These are phyloP conservation scores for Eristalis tenax DNA, from an alignment of 2,888 invertebrate species.

Conservation along the genomic window DNA sequence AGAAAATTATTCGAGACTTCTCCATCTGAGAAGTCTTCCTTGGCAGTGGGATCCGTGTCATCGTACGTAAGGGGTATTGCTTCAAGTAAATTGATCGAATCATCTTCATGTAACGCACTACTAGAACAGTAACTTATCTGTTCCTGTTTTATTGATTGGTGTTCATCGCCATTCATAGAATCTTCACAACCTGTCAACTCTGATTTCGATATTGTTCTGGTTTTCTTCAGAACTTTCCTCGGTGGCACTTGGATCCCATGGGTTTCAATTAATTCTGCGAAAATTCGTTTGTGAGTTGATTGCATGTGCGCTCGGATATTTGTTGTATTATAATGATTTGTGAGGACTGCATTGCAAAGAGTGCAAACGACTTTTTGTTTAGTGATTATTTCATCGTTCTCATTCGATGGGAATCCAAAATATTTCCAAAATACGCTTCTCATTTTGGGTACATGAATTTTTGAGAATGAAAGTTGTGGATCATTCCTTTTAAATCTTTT, in stretches of 20 bases:
- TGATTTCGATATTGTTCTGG: not conserved
- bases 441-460: slow-evolving; percentile 80
- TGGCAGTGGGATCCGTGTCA: slow-evolving; percentile 73
- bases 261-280: slow-evolving; percentile 76
- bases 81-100: slow-evolving; percentile 37
- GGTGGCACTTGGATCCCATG: slow-evolving; percentile 78
- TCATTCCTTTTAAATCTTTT: slow-evolving; percentile 21
- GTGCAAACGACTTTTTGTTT: slow-evolving; percentile 80
- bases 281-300: slow-evolving; percentile 78
- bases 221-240: slow-evolving; percentile 73
- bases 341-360: slow-evolving; percentile 78
- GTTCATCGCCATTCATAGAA: slow-evolving; percentile 56
- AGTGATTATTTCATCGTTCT: slow-evolving; percentile 79
- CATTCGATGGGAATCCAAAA: slow-evolving; percentile 80
- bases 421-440: slow-evolving; percentile 80
- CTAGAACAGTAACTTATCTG: slow-evolving; percentile 67
- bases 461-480: slow-evolving; percentile 73
- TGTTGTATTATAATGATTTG: slow-evolving; percentile 80
- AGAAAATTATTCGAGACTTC: slow-evolving; percentile 21
- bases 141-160: slow-evolving; percentile 71
- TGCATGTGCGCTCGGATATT: slow-evolving; percentile 79
- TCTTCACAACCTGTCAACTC: not conserved
- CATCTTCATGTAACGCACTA: slow-evolving; percentile 37
- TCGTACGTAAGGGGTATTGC: slow-evolving; percentile 78
- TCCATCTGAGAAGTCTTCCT: slow-evolving; percentile 25